These are phyloP conservation scores for Acrocephalus scirpaceus DNA, from an alignment of 2,797 vertebrate species.

Conservation along the genomic window DNA sequence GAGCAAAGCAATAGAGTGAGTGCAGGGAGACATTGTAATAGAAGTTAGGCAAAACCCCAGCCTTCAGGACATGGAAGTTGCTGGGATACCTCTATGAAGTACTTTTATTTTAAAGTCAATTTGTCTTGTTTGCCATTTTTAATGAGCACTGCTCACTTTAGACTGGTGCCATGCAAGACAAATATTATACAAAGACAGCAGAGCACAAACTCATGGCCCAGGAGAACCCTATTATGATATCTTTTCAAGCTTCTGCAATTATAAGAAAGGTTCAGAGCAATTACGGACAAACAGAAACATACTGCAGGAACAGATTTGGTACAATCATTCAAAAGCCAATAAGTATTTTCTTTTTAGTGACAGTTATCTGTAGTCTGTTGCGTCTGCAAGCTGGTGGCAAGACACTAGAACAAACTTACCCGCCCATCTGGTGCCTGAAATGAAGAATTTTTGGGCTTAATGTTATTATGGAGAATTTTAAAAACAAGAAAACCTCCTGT, in stretches of 20 bases:
- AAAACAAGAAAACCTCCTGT: background rate
- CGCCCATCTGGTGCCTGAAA: slow-evolving; percentile 56
- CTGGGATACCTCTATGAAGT: background rate
- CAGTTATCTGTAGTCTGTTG: slow-evolving; percentile 54
- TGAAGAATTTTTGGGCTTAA: background rate
- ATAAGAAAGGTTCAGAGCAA: background rate
- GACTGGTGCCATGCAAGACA: background rate
- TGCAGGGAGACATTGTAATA: background rate
- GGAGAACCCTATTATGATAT: background rate
- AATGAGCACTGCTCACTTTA: background rate
- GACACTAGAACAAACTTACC: slow-evolving; percentile 56
- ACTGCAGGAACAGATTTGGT: slow-evolving; percentile 48
- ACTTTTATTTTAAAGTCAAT: background rate
- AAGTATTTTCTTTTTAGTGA: slow-evolving; percentile 51
- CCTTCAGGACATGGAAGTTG: background rate
- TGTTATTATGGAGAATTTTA: background rate
- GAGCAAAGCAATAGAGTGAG: background rate
- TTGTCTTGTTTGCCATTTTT: background rate
- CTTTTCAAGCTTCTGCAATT: background rate
- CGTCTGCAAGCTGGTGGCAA: slow-evolving; percentile 52
- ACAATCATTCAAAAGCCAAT: slow-evolving; percentile 22
- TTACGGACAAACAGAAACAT: slow-evolving; percentile 50
- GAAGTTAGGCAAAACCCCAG: background rate
- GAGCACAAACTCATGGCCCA: background rate
- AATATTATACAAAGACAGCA: background rate